Evolutionary conservation across 2,113 vertebrate species (phyloP), one percentile per base, ranked within the genome.

Genomic region (Menidia beryllina): DNA sequence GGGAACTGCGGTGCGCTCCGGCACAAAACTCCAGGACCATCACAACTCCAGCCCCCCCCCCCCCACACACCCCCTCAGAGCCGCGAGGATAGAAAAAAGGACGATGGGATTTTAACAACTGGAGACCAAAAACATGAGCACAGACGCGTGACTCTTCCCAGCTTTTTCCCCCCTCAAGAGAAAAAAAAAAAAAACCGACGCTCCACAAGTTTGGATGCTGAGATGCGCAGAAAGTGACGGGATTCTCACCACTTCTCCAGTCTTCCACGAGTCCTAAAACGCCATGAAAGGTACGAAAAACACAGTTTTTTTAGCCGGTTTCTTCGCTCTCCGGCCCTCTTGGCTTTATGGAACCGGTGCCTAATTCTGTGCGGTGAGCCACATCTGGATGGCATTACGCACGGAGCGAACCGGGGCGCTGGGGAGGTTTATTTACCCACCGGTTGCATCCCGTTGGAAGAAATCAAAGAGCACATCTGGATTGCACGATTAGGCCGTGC

Each of bases 311-410:
- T n/a, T n/a, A n/a, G n/a, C n/a, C n/a, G n/a, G n/a, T n/a, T n/a
- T 41, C n/a, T 19, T 45, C 17, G 13, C 4, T 45, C 47, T 15
- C 13, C 6, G n/a, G 2, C 43, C 21, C 12, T n/a, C 38, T 39
- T 2, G 15, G 25, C 21, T 78, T 23, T 0, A 38, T 23, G 20
- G 11, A 36, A 21, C 26, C 9, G 14, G 63, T 36, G 60, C 47
- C 38, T 1, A 12, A 45, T 52, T 64, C 13, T 67, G 67, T 66
- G 59, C 68, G 69, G 36, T 73, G 64, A 49, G 49, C n/a, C 62
- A 94, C 95, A 97, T 97, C 95, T 98, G 96, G 95, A 93, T 93
- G 77, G 86, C 88, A 94, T 96, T 95, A 91, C 86, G 90, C 61
- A 62, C 56, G 30, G 93, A 87, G 91, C 76, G 84, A 83, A 91